Evolutionary conservation across 2,797 vertebrate species (phyloP).

Genomic region (Manis javanica): DNA sequence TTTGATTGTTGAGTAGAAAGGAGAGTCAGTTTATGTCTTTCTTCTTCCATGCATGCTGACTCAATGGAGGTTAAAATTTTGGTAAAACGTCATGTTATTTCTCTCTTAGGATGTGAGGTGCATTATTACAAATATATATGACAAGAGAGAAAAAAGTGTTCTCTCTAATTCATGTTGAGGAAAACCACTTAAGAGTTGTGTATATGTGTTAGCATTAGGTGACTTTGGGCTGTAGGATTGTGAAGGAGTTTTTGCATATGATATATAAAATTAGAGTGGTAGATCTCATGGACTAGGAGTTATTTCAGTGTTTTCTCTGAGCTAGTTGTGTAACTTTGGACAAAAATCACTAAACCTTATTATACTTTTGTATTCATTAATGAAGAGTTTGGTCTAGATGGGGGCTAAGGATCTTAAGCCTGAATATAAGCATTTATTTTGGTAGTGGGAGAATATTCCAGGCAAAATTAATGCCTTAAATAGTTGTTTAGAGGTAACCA

Average conservation of each 20-base stretch:
- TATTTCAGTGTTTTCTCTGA: background rate
- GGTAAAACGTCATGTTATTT: background rate
- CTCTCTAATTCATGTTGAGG: background rate
- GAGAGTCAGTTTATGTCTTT: background rate
- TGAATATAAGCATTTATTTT: background rate
- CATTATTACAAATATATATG: background rate
- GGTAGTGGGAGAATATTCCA: background rate
- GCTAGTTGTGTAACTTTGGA: background rate
- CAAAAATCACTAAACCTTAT: background rate
- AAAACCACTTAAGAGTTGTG: background rate
- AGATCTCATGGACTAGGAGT: background rate
- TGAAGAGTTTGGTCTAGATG: background rate
- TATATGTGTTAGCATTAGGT: background rate
- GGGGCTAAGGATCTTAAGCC: background rate
- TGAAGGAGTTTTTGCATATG: background rate
- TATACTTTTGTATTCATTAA: background rate
- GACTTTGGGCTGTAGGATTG: background rate
- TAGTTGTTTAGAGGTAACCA: background rate
- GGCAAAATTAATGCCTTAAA: background rate
- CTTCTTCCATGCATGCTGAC: background rate
- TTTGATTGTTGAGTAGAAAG: conserved; percentile 10
- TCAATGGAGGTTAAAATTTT: background rate
- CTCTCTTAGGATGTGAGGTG: conserved; percentile 10
- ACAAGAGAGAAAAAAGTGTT: conserved; percentile 9
- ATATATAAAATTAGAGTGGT: background rate